Evolutionary conservation across 2,797 vertebrate genomes (phyloP).

Genomic region (Chelon auratus): DNA sequence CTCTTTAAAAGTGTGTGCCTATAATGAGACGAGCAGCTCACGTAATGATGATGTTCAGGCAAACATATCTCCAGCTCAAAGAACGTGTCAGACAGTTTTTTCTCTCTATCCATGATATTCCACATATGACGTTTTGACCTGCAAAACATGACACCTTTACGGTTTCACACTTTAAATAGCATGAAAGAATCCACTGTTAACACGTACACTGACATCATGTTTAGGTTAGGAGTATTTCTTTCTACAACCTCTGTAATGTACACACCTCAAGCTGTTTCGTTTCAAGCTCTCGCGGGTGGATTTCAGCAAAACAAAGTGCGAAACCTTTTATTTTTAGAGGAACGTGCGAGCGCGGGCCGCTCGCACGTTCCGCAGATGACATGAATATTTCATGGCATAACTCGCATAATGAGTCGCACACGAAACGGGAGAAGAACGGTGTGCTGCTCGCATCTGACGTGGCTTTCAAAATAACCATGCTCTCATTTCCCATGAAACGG

Average conservation of each 20-base stretch:
- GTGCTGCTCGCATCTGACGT: constrained; percentile 25
- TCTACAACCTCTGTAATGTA: constrained; percentile 30
- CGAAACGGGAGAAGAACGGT: constrained; percentile 33
- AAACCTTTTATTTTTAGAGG: constrained; percentile 14
- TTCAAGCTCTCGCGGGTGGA: constrained; percentile 10
- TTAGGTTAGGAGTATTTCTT: constrained; percentile 38
- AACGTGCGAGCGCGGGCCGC: constrained; percentile 3
- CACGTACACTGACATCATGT: constrained; percentile 34
- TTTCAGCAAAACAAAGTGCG: constrained; percentile 2
- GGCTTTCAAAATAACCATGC: constrained; percentile 47
- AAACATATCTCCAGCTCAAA: constrained; percentile 46
- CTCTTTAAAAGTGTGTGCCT: neutral
- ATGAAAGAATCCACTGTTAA: constrained; percentile 32
- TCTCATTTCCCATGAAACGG: constrained; percentile 57
- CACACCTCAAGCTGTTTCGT: constrained; percentile 39
- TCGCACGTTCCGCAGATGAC: constrained; percentile 47
- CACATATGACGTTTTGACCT: constrained; percentile 25
- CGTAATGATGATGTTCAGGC: too few relatives aligned
- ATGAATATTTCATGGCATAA: constrained; percentile 71
- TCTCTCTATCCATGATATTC: constrained; percentile 33
- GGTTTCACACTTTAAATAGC: constrained; percentile 53
- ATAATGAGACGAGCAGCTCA: too few relatives aligned
- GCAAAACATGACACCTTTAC: constrained; percentile 28
- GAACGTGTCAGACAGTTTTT: constrained; percentile 9
- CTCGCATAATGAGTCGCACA: constrained; percentile 36